Conservation (phyloP, 2,113 vertebrate genomes). For the Callionymus lyra region DNA sequence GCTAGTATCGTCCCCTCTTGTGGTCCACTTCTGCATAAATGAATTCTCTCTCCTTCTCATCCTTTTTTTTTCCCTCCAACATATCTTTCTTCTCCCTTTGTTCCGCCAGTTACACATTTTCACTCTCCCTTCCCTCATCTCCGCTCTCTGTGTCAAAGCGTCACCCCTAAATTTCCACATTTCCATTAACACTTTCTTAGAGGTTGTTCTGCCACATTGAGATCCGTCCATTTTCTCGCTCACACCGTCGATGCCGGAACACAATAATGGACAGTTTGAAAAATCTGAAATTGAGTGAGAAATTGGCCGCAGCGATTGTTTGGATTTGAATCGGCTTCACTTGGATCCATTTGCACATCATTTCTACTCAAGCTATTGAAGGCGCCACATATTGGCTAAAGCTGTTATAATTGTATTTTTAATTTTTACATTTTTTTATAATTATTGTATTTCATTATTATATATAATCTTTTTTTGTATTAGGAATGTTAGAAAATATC, state of each 20-base stretch:
- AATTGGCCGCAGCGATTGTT: slow-evolving; percentile 31
- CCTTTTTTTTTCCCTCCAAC: slow-evolving; percentile 10
- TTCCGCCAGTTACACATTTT: too few relatives aligned
- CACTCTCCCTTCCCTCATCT: slow-evolving; percentile 7
- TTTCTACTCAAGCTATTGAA: slow-evolving; percentile 45
- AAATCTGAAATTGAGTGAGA: slow-evolving; percentile 14
- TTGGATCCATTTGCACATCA: slow-evolving; percentile 45
- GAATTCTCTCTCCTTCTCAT: slow-evolving; percentile 50
- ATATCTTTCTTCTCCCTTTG: slow-evolving; percentile 15
- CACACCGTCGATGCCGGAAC: not conserved
- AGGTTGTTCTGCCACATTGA: slow-evolving; percentile 21
- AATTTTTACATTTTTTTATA: too few relatives aligned
- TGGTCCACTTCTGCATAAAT: slow-evolving; percentile 57
- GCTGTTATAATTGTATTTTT: slow-evolving; percentile 1
- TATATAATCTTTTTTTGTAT: too few relatives aligned
- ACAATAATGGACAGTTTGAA: slow-evolving; percentile 12
- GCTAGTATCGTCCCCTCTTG: slow-evolving; percentile 52
- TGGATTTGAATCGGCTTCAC: slow-evolving; percentile 28
- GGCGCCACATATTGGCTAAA: slow-evolving; percentile 13
- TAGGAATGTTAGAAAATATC: too few relatives aligned
- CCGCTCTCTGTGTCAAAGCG: slow-evolving; percentile 7
- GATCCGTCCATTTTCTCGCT: slow-evolving; percentile 9
- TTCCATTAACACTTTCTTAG: slow-evolving; percentile 15
- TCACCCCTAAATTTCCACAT: slow-evolving; percentile 16
- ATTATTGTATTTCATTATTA: too few relatives aligned